A percentile compares a stretch with the other conserved stretches of the same genome.
Conservation (phyloP, 2,113 vertebrate species). For the Neomonachus schauinslandi region DNA sequence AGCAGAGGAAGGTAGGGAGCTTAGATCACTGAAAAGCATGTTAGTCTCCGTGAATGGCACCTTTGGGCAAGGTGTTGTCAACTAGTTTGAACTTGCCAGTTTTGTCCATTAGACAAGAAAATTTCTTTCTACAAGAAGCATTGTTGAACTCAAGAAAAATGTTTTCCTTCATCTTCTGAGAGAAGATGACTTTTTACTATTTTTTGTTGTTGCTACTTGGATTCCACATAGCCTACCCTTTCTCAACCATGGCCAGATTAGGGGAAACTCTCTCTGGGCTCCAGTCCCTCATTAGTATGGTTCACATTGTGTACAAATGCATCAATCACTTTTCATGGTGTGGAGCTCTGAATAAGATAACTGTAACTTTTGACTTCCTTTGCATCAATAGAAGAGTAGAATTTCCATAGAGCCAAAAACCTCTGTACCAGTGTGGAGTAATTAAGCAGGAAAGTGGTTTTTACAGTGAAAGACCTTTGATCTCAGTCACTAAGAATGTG, state of each 20-base stretch:
- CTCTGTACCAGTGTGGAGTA: not conserved
- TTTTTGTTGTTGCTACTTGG: not conserved
- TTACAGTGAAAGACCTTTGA: not conserved
- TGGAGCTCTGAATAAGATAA: not conserved
- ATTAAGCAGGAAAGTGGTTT: not conserved
- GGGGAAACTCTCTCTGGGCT: not conserved
- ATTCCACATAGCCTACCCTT: not conserved
- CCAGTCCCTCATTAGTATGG: not conserved
- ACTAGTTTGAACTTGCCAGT: not conserved
- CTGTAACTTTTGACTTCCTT: not conserved
- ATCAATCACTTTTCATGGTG: not conserved
- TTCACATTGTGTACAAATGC: not conserved
- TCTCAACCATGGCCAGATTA: not conserved
- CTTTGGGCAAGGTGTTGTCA: not conserved
- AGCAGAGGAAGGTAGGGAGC: rapidly evolving
- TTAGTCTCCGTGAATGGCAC: not conserved
- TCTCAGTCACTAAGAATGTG: not conserved
- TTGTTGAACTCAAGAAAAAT: not conserved
- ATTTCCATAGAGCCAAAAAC: not conserved
- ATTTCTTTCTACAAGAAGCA: not conserved
- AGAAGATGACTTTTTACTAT: not conserved
- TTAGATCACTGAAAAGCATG: not conserved
- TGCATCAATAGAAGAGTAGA: not conserved
- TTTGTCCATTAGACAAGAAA: not conserved
- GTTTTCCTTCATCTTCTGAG: not conserved